phyloP scores from a whole-genome alignment of 2,797 vertebrate species.

The Paratrypauchen microcephalus region DNA sequence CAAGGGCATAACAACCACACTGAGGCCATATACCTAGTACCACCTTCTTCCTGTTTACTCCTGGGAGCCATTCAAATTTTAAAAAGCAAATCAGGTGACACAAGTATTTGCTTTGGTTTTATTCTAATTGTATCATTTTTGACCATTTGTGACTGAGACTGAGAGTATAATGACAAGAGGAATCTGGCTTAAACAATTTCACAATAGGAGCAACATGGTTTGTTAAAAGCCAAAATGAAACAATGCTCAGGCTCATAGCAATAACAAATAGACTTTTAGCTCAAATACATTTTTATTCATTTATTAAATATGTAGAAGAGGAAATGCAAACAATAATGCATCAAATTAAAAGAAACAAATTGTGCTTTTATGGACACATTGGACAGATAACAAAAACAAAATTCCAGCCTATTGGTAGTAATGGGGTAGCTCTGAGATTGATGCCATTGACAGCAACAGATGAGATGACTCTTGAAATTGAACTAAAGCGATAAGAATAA shows the following conservation, averaged over 20 bases:
- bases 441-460: conserved; percentile 15
- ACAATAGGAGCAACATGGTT: no score
- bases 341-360: conserved; percentile 38
- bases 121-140: neutral
- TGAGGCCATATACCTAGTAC: conserved; percentile 33
- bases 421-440: conserved; percentile 18
- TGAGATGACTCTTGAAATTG: conserved; percentile 5
- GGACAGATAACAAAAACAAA: conserved; percentile 27
- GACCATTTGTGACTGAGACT: no score
- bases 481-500: conserved; percentile 4
- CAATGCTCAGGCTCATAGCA: neutral
- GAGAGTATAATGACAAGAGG: no score
- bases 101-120: conserved; percentile 10
- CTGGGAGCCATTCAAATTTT: conserved; percentile 24
- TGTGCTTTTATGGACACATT: conserved; percentile 27
- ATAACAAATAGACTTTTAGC: conserved; percentile 57
- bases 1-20: conserved; percentile 27
- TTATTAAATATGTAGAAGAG: conserved; percentile 72
- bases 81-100: conserved; percentile 11
- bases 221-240: no score
- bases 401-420: conserved; percentile 13
- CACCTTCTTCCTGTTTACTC: conserved; percentile 17
- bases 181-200: no score
- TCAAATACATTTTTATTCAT: conserved; percentile 76
- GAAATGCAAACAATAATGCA: conserved; percentile 48